A percentile compares a stretch with the other conserved stretches of the same genome.
These are phyloP conservation scores for Otus sunia DNA, from an alignment of 2,113 vertebrate genomes.

Conservation along the genomic window DNA sequence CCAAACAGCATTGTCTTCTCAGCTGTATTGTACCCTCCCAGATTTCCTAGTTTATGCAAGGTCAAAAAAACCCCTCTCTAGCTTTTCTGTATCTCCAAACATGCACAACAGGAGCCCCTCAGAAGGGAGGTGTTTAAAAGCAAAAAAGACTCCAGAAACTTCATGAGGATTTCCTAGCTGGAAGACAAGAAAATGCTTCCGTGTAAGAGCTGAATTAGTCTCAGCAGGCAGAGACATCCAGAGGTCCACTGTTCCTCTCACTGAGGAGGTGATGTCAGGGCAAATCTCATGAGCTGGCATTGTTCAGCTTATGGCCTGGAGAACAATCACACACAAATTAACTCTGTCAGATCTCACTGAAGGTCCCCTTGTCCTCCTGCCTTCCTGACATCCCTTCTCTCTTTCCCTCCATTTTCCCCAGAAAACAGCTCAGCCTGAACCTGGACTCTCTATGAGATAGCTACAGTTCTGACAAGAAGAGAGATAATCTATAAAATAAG, in stretches of 20 bases:
- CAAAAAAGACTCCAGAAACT: neutral
- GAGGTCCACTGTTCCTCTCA: neutral
- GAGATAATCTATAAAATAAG: neutral
- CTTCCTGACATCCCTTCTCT: neutral
- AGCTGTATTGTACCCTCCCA: neutral
- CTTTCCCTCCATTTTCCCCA: neutral
- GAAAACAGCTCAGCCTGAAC: neutral
- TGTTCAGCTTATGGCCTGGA: neutral
- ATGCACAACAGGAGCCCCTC: neutral
- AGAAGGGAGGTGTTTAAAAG: neutral
- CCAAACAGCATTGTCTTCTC: conserved; percentile 7
- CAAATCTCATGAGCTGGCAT: neutral
- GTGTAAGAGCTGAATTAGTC: neutral
- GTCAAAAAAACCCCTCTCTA: neutral
- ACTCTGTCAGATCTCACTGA: neutral
- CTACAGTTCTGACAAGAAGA: neutral
- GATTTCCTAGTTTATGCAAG: neutral
- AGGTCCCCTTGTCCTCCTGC: neutral
- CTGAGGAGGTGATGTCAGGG: neutral
- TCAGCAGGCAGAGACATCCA: neutral
- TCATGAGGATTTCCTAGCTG: conserved; percentile 5
- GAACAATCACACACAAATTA: conserved; percentile 6
- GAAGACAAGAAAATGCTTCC: neutral
- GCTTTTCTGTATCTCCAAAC: neutral
- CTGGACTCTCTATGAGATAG: neutral